phyloP scores from a whole-genome alignment of 2,113 vertebrate species.

The Notothenia rossii region DNA sequence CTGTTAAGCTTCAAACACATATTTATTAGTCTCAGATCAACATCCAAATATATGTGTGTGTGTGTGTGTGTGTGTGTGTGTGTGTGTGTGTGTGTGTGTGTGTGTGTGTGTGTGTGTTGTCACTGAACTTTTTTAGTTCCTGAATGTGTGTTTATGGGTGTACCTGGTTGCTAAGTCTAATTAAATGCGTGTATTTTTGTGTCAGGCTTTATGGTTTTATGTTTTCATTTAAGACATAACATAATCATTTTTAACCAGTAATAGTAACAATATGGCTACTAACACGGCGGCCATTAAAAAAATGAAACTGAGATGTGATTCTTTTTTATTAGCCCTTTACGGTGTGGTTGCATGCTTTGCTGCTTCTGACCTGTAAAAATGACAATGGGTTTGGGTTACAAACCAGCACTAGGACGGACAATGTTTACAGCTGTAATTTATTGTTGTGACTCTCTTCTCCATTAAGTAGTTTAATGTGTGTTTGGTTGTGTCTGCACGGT shows the following conservation, averaged over 20 bases:
- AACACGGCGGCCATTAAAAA: background rate
- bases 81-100: too few species aligned
- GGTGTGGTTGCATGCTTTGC: background rate
- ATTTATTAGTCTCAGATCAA: conserved; percentile 58
- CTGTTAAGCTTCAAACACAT: conserved; percentile 35
- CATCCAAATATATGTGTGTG: conserved; percentile 46
- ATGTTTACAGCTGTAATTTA: conserved; percentile 32
- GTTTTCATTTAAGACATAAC: conserved; percentile 35
- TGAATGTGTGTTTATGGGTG: background rate
- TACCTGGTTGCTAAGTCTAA: conserved; percentile 34
- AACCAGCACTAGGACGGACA: conserved; percentile 10
- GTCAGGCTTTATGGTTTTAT: conserved; percentile 28
- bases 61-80: conserved; percentile 17
- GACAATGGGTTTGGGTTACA: background rate
- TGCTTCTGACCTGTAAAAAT: conserved; percentile 8
- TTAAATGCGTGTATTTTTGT: conserved; percentile 40
- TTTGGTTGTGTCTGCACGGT: conserved; percentile 49
- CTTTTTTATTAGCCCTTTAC: conserved; percentile 20
- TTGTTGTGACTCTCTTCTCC: conserved; percentile 19
- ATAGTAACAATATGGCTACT: background rate
- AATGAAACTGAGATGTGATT: background rate
- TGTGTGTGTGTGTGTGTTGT: too few species aligned
- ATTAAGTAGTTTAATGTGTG: conserved; percentile 34
- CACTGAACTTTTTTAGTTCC: background rate
- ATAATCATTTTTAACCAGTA: background rate